A percentile compares a stretch with the other conserved stretches of the same genome.
Evolutionary conservation across 23 tunicate genomes (phyloP).

Genomic region (Trididemnum clinides): DNA sequence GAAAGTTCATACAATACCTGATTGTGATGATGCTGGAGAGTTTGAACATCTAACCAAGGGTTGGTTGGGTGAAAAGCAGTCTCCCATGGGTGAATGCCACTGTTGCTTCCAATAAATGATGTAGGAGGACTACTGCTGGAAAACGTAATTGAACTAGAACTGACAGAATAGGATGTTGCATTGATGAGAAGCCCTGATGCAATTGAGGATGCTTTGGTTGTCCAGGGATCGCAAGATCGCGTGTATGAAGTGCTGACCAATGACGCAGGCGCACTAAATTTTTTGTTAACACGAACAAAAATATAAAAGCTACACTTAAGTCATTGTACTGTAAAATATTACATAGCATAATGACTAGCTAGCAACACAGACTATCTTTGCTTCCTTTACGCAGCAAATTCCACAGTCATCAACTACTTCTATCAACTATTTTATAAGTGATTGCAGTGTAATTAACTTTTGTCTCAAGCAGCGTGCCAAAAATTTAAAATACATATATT

Average conservation of each 20-base stretch:
- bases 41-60: conserved; percentile 87
- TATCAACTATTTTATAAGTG: no score
- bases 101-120: neutral
- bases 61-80: conserved; percentile 77
- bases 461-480: no score
- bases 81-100: conserved; percentile 74
- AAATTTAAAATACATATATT: no score
- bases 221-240: conserved; percentile 25
- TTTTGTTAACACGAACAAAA: no score
- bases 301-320: no score
- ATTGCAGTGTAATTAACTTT: no score
- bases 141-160: neutral
- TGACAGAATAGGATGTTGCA: neutral
- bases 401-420: no score
- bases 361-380: no score
- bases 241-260: conserved; percentile 3
- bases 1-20: conserved; percentile 33
- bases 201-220: neutral
- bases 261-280: no score
- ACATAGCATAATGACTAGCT: no score
- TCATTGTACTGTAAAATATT: no score
- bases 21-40: conserved; percentile 69
- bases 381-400: no score
- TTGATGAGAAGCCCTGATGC: neutral
- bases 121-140: neutral